Evolutionary conservation across 2,113 vertebrate species (phyloP), one percentile per base, ranked within the genome.

Genomic region (Macrotis lagotis): DNA sequence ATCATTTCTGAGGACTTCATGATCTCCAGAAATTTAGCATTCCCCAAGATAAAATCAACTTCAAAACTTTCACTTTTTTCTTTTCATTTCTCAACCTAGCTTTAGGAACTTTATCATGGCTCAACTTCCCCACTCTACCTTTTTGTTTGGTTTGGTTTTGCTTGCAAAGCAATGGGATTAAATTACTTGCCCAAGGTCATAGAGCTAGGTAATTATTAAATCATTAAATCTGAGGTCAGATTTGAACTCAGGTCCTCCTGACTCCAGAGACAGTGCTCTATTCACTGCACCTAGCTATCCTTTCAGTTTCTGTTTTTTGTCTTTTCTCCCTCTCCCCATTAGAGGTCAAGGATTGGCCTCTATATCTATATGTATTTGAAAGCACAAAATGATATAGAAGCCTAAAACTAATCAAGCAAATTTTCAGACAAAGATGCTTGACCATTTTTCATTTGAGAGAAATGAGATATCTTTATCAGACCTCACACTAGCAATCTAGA

Each of bases 391-490:
- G n/a, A n/a, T n/a, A n/a, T n/a, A n/a, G n/a, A 74, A 74, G 16
- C n/a, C n/a, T 44, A 44, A 74, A 44, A 74, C 14, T 19, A 74
- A 74, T 74, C 66, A 74, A 44, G 55, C 16, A 74, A n/a, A 74
- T 74, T n/a, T 44, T 16, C 16, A 74, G 37, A 91, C 47, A 66
- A 47, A 91, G 51, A 44, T 26, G 11, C 92, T 89, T 66, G 2
- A 14, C 47, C 48, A 92, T 92, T 92, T 90, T 3, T 66, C 8
- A 59, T 8, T 92, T 88, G 59, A 53, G 53, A 66, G 51, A 94
- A 92, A 93, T 88, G 19, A 83, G 19, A 93, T 91, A 88, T 51
- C 26, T 55, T 90, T 74, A n/a, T 74, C 50, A 92, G 50, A 74
- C 37, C 25, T 26, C 26, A 90, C 49, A 55, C 59, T 88, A 92